These are phyloP conservation scores for Mesorhabditis sp. DNA, from an alignment of 2,888 invertebrate genomes.

Conservation along the genomic window DNA sequence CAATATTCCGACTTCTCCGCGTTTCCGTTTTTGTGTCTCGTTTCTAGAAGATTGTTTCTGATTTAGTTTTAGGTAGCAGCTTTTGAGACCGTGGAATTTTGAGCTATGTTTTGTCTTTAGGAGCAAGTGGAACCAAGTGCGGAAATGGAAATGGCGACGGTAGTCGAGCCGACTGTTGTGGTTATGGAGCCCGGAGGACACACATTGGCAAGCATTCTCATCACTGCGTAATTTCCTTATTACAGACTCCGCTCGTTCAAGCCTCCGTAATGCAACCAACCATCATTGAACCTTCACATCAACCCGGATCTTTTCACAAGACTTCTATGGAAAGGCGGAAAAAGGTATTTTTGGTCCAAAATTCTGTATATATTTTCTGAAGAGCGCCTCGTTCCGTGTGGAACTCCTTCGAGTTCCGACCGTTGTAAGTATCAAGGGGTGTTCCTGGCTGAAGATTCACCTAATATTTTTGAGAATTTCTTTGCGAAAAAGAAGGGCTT, in stretches of 20 bases:
- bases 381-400: slow-evolving; percentile 5
- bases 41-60: background rate
- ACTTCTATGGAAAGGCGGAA: slow-evolving; percentile 3
- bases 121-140: slow-evolving; percentile 4
- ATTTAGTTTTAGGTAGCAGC: background rate
- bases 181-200: background rate
- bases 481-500: no score
- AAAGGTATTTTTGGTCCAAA: slow-evolving; percentile 1
- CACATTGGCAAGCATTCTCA: background rate
- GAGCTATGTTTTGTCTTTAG: background rate
- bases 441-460: no score
- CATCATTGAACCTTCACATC: slow-evolving; percentile 19
- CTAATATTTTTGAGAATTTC: no score
- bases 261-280: slow-evolving; percentile 17
- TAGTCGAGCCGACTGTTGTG: slow-evolving; percentile 3
- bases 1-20: background rate
- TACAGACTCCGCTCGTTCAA: slow-evolving; percentile 11
- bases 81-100: no score
- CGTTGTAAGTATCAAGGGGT: background rate
- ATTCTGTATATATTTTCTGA: slow-evolving; percentile 8
- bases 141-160: slow-evolving; percentile 2
- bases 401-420: slow-evolving; percentile 3
- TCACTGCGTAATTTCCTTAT: slow-evolving; percentile 1
- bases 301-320: background rate
- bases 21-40: background rate